These are phyloP conservation scores for Setipinna tenuifilis DNA, from an alignment of 2,797 vertebrate species.

Conservation along the genomic window DNA sequence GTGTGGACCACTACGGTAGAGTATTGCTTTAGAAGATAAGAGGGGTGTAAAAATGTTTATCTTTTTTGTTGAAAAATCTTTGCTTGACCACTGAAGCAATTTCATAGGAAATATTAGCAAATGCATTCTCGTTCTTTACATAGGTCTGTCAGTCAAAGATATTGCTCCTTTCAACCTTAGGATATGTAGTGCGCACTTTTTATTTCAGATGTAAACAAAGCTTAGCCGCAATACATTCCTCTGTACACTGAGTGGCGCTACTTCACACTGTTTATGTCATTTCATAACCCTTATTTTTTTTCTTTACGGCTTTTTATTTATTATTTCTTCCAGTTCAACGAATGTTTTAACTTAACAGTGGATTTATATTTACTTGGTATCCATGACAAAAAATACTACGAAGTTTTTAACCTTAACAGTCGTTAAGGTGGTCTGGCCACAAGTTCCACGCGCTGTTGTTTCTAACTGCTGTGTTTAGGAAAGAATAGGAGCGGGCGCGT, in stretches of 20 bases:
- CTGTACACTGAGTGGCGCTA: conserved; percentile 61
- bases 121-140: background rate
- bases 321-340: background rate
- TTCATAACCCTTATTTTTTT: background rate
- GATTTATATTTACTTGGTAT: background rate
- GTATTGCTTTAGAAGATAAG: background rate
- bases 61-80: background rate
- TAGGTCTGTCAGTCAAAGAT: background rate
- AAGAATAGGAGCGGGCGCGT: conserved; percentile 21
- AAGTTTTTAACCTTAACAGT: background rate
- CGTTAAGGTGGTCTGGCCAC: background rate
- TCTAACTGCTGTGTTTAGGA: conserved; percentile 29
- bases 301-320: background rate
- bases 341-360: background rate
- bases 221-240: conserved; percentile 28
- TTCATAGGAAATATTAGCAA: background rate
- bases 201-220: conserved; percentile 82
- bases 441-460: conserved; percentile 17
- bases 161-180: conserved; percentile 63
- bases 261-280: conserved; percentile 42
- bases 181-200: conserved; percentile 78
- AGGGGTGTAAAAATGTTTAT: background rate
- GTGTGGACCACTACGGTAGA: background rate
- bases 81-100: background rate
- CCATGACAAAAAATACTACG: background rate